A percentile compares a stretch with the other conserved stretches of the same genome.
Conservation (phyloP, 2,797 vertebrate genomes). For the Toxotes lorentzi region DNA sequence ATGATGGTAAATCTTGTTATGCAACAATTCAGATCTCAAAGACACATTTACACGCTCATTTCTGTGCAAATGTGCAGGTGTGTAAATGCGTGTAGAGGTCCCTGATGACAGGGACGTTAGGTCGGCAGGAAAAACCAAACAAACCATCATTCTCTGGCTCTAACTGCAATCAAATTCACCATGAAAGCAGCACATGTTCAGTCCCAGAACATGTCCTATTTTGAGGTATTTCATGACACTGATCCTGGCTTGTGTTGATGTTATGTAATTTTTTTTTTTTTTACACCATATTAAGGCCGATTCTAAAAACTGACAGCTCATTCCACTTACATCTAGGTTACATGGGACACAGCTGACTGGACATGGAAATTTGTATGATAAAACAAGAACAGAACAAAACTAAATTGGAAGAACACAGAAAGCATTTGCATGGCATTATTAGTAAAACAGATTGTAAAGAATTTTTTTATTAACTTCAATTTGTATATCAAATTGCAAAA, state of each 20-base stretch:
- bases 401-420: not conserved
- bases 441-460: not conserved
- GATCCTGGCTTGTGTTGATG: constrained; percentile 60
- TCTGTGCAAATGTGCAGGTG: constrained; percentile 17
- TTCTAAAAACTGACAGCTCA: constrained; percentile 56
- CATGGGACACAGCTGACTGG: constrained; percentile 18
- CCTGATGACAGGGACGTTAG: constrained; percentile 28
- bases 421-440: not conserved
- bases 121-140: constrained; percentile 43
- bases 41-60: not conserved
- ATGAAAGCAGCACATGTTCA: constrained; percentile 59
- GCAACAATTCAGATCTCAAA: not conserved
- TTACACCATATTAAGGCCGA: constrained; percentile 34
- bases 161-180: constrained; percentile 43
- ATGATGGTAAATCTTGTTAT: not conserved
- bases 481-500: not conserved
- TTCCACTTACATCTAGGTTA: constrained; percentile 36
- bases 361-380: not conserved
- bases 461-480: not conserved
- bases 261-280: constrained; percentile 65
- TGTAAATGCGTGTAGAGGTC: constrained; percentile 35
- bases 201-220: constrained; percentile 58
- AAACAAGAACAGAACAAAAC: not conserved
- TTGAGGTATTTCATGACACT: constrained; percentile 54
- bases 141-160: constrained; percentile 24